Percentiles rank a stretch among this genome's conserved stretches.
Conservation (phyloP, 2,113 vertebrate genomes). For the Campylomormyrus numenius region DNA sequence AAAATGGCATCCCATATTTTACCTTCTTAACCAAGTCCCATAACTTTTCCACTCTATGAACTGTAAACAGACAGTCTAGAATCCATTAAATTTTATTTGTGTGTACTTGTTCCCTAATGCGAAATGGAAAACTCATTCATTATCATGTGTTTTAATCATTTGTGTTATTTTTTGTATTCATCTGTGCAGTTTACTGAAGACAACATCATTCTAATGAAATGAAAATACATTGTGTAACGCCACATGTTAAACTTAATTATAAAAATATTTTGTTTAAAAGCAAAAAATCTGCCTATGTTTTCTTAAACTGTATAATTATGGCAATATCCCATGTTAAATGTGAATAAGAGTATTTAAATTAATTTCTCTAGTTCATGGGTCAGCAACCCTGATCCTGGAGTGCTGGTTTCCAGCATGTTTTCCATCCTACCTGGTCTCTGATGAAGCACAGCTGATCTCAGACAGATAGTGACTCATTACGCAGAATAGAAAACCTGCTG, state of each 20-base stretch:
- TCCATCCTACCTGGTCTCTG: not conserved
- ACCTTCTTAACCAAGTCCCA: not conserved
- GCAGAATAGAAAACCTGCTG: too few relatives aligned
- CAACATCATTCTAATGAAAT: not conserved
- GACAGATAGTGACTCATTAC: not conserved
- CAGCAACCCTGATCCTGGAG: not conserved
- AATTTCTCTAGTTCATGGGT: not conserved
- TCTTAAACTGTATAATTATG: not conserved
- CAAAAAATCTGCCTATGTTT: not conserved
- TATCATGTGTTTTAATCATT: not conserved
- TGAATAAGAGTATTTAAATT: not conserved
- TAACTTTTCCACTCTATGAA: not conserved
- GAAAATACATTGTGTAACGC: not conserved
- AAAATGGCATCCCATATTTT: not conserved
- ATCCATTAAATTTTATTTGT: not conserved
- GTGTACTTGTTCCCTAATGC: not conserved
- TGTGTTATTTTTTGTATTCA: not conserved
- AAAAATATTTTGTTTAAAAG: not conserved
- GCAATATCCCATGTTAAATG: not conserved
- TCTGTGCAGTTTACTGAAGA: not conserved
- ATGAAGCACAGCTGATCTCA: not conserved
- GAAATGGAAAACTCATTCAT: not conserved
- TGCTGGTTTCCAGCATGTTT: not conserved
- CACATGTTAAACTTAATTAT: not conserved
- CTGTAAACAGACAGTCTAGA: not conserved